A percentile compares a stretch with the other conserved stretches of the same genome.
phyloP scores from a whole-genome alignment of 2,113 vertebrate species.

The Cyanoderma ruficeps region DNA sequence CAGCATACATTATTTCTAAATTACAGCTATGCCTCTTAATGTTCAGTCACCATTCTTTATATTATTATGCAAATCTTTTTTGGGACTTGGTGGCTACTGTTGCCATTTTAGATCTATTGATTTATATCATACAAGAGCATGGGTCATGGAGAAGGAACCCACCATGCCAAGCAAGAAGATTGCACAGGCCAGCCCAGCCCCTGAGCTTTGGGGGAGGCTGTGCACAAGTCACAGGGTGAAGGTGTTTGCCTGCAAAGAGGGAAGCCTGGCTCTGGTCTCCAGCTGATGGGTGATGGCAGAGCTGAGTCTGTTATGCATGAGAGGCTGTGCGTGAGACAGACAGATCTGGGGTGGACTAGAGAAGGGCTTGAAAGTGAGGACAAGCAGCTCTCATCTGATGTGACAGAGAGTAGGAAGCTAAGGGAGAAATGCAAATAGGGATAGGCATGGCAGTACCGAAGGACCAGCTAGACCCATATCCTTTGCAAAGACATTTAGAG shows the following conservation, averaged over 20 bases:
- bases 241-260: neutral
- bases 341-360: neutral
- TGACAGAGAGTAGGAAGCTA: neutral
- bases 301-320: accelerated
- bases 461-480: neutral
- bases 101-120: neutral
- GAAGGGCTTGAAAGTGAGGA: neutral
- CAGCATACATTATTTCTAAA: neutral
- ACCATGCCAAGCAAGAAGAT: neutral
- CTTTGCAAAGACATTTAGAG: neutral
- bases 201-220: neutral
- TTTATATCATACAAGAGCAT: neutral
- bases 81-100: neutral
- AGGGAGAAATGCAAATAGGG: neutral
- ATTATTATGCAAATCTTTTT: neutral
- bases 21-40: neutral
- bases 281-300: neutral
- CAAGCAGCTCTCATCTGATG: neutral
- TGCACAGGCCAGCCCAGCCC: accelerated
- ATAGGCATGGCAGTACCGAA: accelerated
- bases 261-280: neutral
- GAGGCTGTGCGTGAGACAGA: neutral
- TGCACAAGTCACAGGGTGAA: neutral
- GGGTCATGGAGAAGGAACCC: neutral
- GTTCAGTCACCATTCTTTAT: neutral